Percentiles rank a stretch among this genome's conserved stretches.
Evolutionary conservation across 2,888 invertebrate genomes (phyloP).

Genomic region (Sepioteuthis lessoniana): DNA sequence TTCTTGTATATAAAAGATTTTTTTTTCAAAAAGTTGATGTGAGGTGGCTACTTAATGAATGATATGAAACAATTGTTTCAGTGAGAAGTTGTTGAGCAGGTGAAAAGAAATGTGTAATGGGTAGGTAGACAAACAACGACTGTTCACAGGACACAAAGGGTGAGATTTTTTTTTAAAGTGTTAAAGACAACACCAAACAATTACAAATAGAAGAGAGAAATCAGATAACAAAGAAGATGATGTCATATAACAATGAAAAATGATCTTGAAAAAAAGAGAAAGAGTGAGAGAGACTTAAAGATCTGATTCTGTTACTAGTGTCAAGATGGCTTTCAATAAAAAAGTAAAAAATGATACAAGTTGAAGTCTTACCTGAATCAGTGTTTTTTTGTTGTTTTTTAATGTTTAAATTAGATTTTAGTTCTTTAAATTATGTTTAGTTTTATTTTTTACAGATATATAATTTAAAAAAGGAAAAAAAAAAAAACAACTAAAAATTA

Average conservation of each 20-base stretch:
- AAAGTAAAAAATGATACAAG: not conserved
- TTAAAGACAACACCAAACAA: not conserved
- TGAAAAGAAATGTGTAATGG: not conserved
- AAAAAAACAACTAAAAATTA: too few species aligned
- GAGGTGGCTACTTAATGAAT: not conserved
- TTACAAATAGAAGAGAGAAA: not conserved
- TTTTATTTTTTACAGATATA: not conserved
- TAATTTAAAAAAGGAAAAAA: not conserved
- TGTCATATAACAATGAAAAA: too few species aligned
- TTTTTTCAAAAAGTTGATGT: too few species aligned
- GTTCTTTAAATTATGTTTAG: not conserved
- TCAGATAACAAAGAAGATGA: not conserved
- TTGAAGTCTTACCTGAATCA: not conserved
- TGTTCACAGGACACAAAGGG: not conserved
- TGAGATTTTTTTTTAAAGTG: not conserved
- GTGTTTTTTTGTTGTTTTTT: not conserved
- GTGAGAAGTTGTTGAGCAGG: not conserved
- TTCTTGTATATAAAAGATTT: too few species aligned
- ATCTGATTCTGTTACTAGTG: not conserved
- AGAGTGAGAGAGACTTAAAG: too few species aligned
- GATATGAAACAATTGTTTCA: not conserved
- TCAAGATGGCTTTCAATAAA: not conserved
- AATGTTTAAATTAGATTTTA: not conserved
- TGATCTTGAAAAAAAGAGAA: too few species aligned
- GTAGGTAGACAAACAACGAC: not conserved